phyloP scores from a whole-genome alignment of 2,888 invertebrate genomes.

The Zygothrica quintamaculata region DNA sequence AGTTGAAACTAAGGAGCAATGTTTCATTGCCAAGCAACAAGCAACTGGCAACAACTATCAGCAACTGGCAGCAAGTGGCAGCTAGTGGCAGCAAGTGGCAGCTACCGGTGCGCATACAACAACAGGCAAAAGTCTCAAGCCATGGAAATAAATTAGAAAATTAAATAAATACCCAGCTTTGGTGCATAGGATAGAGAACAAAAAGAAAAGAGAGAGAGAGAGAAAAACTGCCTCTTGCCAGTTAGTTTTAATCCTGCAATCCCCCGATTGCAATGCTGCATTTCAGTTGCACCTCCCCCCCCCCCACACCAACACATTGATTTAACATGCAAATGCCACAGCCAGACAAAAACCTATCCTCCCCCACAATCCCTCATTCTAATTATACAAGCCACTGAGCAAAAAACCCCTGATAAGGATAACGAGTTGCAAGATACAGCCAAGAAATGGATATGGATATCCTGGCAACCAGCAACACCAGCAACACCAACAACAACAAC shows the following conservation, averaged over 20 bases:
- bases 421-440: conserved; percentile 10
- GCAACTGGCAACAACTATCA: no score
- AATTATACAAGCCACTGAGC: conserved; percentile 62
- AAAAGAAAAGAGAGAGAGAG: no score
- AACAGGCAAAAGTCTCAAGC: background rate
- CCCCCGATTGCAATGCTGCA: conserved; percentile 13
- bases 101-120: background rate
- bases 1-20: background rate
- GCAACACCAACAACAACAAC: background rate
- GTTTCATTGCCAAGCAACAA: conserved; percentile 1
- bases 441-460: conserved; percentile 9
- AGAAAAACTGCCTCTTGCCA: background rate
- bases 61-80: no score
- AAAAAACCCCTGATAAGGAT: conserved; percentile 40
- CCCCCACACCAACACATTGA: background rate
- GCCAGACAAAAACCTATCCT: conserved; percentile 23
- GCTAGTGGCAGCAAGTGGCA: conserved; percentile 5
- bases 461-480: background rate
- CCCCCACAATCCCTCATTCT: conserved; percentile 54
- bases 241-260: conserved; percentile 18
- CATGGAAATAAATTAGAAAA: conserved; percentile 51
- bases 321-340: conserved; percentile 61
- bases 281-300: conserved; percentile 17
- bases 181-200: no score
- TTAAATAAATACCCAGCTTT: conserved; percentile 51